Evolutionary conservation across 2,888 invertebrate species (phyloP), one percentile per base, ranked within the genome.

Genomic region (Eretmocerus hayati): DNA sequence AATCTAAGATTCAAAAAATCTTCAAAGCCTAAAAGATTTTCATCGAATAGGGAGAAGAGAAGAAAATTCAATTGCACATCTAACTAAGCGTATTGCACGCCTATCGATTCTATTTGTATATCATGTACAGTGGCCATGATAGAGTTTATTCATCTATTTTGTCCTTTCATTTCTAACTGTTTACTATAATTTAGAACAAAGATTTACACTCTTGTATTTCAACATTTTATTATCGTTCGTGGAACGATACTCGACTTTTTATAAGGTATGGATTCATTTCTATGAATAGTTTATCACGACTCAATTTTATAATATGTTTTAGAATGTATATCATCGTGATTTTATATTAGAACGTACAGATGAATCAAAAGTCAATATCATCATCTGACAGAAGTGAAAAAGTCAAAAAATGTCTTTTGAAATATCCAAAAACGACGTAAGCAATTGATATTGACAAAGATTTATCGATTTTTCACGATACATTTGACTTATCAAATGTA

Each of bases 61-160:
- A 33, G 31, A 22, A 44, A 48, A 47, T 50, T 49, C 33, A 38
- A 46, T 38, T 32, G 30, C 49, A 44, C 35, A 49, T 46, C 49
- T 31, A 39, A 47, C 21, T 53, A 42, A 41, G 15, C 35, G 44
- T 45, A 53, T 50, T 50, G 48, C 44, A 40, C 35, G 26, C 23
- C 37, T 56, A 48, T 51, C 47, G 48, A 53, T 59, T 60, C 53
- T 58, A 63, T 54, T 61, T 63, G 61, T 64, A 64, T 63, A 60
- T 62, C 63, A 58, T 64, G 63, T 64, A 64, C 62, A 64, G 60
- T 57, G 49, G 59, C 58, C 58, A 56, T 57, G 50, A 56, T 56
- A 56, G 48, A 55, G 40, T 48, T 57, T 54, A 41, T 55, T 49
- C 50, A 45, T 49, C 35, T 35, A 49, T 54, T 53, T 38, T 48